Evolutionary conservation across 2,797 vertebrate genomes (phyloP).

Genomic region (Gorsachius magnificus): DNA sequence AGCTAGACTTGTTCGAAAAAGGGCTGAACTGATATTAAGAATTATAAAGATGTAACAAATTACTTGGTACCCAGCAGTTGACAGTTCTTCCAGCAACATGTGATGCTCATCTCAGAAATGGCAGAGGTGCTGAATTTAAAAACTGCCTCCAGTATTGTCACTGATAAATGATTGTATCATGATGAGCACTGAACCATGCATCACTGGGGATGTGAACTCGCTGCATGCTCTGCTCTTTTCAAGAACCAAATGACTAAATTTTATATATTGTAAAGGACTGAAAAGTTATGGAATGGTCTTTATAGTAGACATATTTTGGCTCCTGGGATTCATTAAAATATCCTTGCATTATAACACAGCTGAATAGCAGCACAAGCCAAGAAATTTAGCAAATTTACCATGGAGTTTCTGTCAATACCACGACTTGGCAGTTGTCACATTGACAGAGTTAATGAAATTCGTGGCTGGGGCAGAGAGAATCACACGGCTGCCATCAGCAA

Average conservation of each 20-base stretch:
- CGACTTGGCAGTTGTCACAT: not conserved
- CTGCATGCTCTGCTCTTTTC: not conserved
- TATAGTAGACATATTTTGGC: not conserved
- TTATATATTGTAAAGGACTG: not conserved
- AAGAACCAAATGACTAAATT: not conserved
- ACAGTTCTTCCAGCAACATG: not conserved
- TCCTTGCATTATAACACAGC: not conserved
- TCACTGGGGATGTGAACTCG: not conserved
- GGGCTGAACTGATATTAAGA: not conserved
- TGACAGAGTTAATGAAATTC: not conserved
- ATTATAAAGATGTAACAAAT: not conserved
- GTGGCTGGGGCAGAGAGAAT: not conserved
- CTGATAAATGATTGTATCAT: not conserved
- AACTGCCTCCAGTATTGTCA: not conserved
- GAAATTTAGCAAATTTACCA: not conserved
- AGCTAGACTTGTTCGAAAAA: not conserved
- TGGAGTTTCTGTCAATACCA: not conserved
- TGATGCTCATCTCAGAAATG: not conserved
- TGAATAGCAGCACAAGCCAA: not conserved
- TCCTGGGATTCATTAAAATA: not conserved
- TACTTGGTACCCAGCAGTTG: not conserved
- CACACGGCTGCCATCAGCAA: not conserved
- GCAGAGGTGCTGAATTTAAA: not conserved
- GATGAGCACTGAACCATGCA: not conserved
- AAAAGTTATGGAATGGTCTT: not conserved